A percentile compares a stretch with the other conserved stretches of the same genome.
Conservation (phyloP, 2,113 vertebrate genomes). For the Muscicapa adusta region DNA sequence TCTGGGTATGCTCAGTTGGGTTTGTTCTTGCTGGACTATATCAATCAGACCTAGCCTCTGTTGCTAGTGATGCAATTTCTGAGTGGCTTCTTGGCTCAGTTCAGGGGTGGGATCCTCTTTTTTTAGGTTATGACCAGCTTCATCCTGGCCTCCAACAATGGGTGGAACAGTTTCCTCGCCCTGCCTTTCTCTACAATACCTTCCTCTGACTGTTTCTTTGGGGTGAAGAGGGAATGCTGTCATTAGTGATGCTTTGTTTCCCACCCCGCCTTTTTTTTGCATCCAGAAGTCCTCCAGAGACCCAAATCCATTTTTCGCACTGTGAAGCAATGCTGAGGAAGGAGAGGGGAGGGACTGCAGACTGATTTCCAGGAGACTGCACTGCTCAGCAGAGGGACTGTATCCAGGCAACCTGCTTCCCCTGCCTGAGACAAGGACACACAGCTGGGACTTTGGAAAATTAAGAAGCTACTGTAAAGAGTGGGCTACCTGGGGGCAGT, state of each 20-base stretch:
- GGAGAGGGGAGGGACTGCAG: neutral
- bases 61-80: neutral
- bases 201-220: neutral
- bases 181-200: neutral
- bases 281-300: neutral
- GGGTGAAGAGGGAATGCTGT: neutral
- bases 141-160: neutral
- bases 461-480: constrained; percentile 32
- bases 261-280: neutral
- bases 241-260: neutral
- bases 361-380: constrained; percentile 50
- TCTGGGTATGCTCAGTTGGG: neutral
- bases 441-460: constrained; percentile 68
- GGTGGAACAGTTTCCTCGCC: neutral
- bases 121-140: neutral
- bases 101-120: neutral
- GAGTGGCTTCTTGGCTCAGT: neutral
- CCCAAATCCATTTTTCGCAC: neutral
- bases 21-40: neutral
- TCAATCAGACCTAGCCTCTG: neutral
- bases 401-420: constrained; percentile 73
- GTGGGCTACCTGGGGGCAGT: neutral
- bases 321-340: neutral
- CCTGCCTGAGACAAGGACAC: constrained; percentile 65
- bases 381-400: constrained; percentile 60